Evolutionary conservation across 2,888 invertebrate species (phyloP).

Genomic region (Leucozona laternaria): DNA sequence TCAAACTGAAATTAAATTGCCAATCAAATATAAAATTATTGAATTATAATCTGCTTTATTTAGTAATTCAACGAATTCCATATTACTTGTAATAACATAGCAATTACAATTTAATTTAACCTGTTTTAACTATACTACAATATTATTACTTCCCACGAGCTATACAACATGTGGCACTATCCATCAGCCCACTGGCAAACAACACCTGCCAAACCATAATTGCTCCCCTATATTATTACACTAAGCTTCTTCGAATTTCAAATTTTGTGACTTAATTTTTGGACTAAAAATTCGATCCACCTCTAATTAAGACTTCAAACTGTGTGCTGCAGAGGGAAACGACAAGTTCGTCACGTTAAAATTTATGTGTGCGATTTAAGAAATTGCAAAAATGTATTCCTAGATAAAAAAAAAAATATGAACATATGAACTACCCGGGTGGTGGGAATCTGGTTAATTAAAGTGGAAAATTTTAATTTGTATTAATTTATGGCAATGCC

Average conservation of each 20-base stretch:
- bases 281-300: conserved; percentile 41
- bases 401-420: conserved; percentile 2
- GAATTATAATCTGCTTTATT: conserved; percentile 26
- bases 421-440: conserved; percentile 30
- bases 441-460: conserved; percentile 74
- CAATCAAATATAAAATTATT: conserved; percentile 11
- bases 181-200: conserved; percentile 10
- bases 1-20: neutral
- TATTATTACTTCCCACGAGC: conserved; percentile 62
- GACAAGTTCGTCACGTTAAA: conserved; percentile 3
- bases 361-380: conserved; percentile 38
- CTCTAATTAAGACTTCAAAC: conserved; percentile 57
- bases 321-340: conserved; percentile 4
- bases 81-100: conserved; percentile 11
- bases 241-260: conserved; percentile 55
- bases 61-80: conserved; percentile 24
- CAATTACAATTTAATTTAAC: conserved; percentile 46
- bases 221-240: conserved; percentile 40
- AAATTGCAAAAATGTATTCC: conserved; percentile 40
- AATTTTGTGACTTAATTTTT: conserved; percentile 47
- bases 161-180: conserved; percentile 25
- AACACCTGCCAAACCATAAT: conserved; percentile 59
- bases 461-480: conserved; percentile 72
- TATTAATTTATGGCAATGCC: conserved; percentile 73
- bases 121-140: conserved; percentile 9